Evolutionary conservation across 2,888 invertebrate species (phyloP), one percentile per base, ranked within the genome.

Genomic region (Adelognathus sp.): DNA sequence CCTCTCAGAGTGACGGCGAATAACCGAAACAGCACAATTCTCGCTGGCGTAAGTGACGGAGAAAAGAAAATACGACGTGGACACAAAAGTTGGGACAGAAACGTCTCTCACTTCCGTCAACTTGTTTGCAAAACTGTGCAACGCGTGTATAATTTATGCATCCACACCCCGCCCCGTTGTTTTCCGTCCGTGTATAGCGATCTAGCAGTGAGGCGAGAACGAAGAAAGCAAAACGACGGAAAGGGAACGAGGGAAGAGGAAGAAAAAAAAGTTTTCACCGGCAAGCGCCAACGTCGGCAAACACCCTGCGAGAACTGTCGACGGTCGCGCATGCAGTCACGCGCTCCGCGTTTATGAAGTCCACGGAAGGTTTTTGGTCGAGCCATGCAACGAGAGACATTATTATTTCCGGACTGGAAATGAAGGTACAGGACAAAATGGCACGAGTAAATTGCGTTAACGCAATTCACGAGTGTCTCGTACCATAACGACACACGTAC

Each of bases 371-470:
- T 67, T 74, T 67, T 60, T 60, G 27, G 61, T 61, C 27, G 16
- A 2, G 21, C 64, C 56, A n/a, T n/a, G n/a, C n/a, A n/a, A n/a
- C 46, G 76, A 81, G 71, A 84, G 79, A 83, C 83, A 85, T 83
- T 69, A 69, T 69, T 86, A 85, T 86, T 86, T 85, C 83, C 81
- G 71, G 81, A 24, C 81, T 83, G 83, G 66, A 84, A 81, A 86
- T 82, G 84, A 84, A 83, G 84, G 83, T 73, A 31, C 52, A 56
- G 52, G 58, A 76, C 61, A 71, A 81, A 83, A 82, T 79, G 71
- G 63, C 31, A 52, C 71, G 58, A 74, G 70, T 77, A 76, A 81
- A 83, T 82, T 50, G 80, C 79, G 74, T 80, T 73, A 75, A 69
- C 72, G 56, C 56, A 36, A 44, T 46, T 27, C 14, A 24, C 21